Percentiles rank a stretch among this genome's conserved stretches.
These are phyloP conservation scores for Cyclura pinguis DNA, from an alignment of 2,797 vertebrate species.

Conservation along the genomic window DNA sequence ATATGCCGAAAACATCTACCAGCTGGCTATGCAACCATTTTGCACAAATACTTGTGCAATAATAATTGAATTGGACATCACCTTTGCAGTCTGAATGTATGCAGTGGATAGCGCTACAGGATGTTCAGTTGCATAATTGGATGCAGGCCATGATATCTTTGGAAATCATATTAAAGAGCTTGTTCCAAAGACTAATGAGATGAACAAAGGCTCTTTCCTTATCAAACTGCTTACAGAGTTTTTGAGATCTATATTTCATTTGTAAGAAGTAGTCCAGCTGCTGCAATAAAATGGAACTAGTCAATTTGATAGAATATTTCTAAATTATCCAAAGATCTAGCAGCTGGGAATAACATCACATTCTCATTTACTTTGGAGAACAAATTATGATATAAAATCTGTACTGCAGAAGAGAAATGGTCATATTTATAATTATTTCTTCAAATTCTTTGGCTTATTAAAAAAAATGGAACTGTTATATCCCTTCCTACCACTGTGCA, in stretches of 20 bases:
- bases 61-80: too few species aligned
- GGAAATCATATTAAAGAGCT: not conserved
- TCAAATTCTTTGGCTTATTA: not conserved
- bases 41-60: too few species aligned
- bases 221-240: not conserved
- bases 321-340: not conserved
- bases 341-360: not conserved
- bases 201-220: not conserved
- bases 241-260: not conserved
- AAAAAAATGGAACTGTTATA: conserved; percentile 15
- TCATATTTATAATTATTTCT: not conserved
- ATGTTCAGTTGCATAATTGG: not conserved
- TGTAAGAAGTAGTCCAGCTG: not conserved
- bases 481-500: not conserved
- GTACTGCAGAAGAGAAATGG: not conserved
- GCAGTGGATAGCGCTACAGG: too few species aligned
- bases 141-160: not conserved
- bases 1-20: too few species aligned
- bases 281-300: not conserved
- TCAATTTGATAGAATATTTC: not conserved
- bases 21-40: too few species aligned
- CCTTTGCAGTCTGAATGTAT: too few species aligned
- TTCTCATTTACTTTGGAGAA: not conserved
- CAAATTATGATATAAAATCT: not conserved
- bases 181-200: not conserved